Conservation (phyloP, 2,797 vertebrate genomes). For the Gastrophryne carolinensis region DNA sequence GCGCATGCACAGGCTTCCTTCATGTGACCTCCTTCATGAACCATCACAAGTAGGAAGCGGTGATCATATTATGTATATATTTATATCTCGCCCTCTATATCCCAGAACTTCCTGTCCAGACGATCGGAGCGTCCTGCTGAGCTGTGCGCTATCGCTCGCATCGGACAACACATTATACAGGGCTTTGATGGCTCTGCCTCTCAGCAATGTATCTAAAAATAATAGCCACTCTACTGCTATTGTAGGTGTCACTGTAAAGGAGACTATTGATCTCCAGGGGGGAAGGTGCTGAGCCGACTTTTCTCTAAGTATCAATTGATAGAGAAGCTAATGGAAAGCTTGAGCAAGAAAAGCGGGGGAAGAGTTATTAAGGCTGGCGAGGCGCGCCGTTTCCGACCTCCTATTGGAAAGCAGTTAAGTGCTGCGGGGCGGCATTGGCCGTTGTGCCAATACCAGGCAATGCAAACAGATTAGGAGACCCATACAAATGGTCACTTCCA, state of each 20-base stretch:
- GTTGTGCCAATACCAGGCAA: constrained; percentile 28
- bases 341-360: constrained; percentile 32
- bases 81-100: too few species aligned
- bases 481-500: constrained; percentile 23
- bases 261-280: constrained; percentile 48
- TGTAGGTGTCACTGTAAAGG: constrained; percentile 49
- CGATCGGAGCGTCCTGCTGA: background rate
- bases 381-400: constrained; percentile 31
- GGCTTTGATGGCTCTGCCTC: constrained; percentile 38
- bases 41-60: too few species aligned
- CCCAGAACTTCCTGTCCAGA: background rate
- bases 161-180: constrained; percentile 11
- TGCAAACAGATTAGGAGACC: constrained; percentile 30
- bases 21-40: too few species aligned
- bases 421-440: constrained; percentile 29
- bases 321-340: constrained; percentile 49
- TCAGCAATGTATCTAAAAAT: constrained; percentile 43
- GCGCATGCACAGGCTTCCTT: too few species aligned
- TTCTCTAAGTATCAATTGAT: constrained; percentile 51
- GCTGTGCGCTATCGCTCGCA: background rate
- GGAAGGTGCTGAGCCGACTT: constrained; percentile 50
- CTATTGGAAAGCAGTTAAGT: constrained; percentile 47
- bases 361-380: constrained; percentile 45
- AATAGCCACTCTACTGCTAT: constrained; percentile 41
- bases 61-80: too few species aligned